phyloP scores from a whole-genome alignment of 2,888 invertebrate genomes.

The Suillia variegata region DNA sequence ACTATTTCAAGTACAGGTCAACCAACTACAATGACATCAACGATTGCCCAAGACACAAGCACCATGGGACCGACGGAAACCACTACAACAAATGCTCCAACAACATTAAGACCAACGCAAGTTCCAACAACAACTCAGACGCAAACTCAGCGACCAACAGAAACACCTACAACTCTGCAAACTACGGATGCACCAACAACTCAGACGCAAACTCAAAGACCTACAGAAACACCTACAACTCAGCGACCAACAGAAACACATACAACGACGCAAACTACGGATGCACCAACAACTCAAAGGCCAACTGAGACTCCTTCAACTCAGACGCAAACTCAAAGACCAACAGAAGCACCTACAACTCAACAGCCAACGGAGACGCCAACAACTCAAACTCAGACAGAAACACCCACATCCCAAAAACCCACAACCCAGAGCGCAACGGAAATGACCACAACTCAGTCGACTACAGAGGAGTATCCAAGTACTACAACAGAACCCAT shows the following conservation, averaged over 20 bases:
- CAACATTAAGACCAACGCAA: slow-evolving; percentile 27
- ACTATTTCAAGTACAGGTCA: slow-evolving; percentile 10
- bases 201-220: too few species aligned
- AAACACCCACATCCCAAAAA: slow-evolving; percentile 18
- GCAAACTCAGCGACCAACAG: slow-evolving; percentile 15
- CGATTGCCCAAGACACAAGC: background rate
- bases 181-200: slow-evolving; percentile 11
- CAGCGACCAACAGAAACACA: slow-evolving; percentile 20
- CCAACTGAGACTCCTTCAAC: slow-evolving; percentile 24
- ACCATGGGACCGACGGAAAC: slow-evolving; percentile 27
- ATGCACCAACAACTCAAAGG: slow-evolving; percentile 20
- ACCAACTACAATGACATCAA: slow-evolving; percentile 11
- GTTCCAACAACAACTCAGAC: slow-evolving; percentile 25
- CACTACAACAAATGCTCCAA: slow-evolving; percentile 33
- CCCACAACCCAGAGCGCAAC: slow-evolving; percentile 14
- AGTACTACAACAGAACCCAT: slow-evolving; percentile 37
- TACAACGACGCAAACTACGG: slow-evolving; percentile 13
- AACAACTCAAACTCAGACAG: slow-evolving; percentile 26
- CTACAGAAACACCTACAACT: slow-evolving; percentile 25
- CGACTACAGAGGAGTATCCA: slow-evolving; percentile 27
- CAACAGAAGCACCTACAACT: slow-evolving; percentile 18
- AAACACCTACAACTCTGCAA: slow-evolving; percentile 26
- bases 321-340: slow-evolving; percentile 7
- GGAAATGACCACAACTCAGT: slow-evolving; percentile 23
- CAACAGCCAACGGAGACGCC: slow-evolving; percentile 17